Evolutionary conservation across 1,140 invertebrate species (phyloP).

Genomic region (Cotesia chilonis): DNA sequence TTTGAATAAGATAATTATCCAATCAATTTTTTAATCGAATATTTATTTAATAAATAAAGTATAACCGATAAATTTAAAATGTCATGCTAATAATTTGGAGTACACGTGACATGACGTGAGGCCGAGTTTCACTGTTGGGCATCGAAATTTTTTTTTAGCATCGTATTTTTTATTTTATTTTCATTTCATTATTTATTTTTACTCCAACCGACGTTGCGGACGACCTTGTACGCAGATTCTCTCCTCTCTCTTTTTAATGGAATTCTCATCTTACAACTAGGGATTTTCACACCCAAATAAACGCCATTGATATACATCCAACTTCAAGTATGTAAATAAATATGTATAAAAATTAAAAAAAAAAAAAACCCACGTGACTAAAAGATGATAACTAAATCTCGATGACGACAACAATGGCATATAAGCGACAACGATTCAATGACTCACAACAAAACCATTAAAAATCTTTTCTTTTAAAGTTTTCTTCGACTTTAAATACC

Average conservation of each 20-base stretch:
- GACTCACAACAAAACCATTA: too few species aligned
- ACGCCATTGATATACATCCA: neutral
- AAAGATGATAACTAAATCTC: neutral
- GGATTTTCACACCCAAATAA: neutral
- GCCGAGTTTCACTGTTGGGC: constrained; percentile 9
- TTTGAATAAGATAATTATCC: too few species aligned
- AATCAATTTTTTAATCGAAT: too few species aligned
- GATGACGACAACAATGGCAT: neutral
- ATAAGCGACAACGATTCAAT: neutral
- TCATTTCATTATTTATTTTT: neutral
- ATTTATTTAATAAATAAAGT: too few species aligned
- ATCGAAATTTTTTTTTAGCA: neutral
- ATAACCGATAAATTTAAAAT: neutral
- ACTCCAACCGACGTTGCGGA: neutral
- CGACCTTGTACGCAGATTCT: constrained; percentile 25
- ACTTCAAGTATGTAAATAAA: too few species aligned
- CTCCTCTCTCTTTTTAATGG: neutral
- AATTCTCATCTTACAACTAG: neutral
- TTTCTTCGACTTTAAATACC: too few species aligned
- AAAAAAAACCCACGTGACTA: neutral
- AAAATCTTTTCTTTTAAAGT: too few species aligned
- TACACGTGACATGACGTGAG: constrained; percentile 9
- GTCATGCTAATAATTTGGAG: neutral
- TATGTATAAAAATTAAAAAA: too few species aligned
- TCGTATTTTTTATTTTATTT: neutral